Conservation (phyloP, 92 coral and sea anemone genomes). For the Palythoa heliodiscus region DNA sequence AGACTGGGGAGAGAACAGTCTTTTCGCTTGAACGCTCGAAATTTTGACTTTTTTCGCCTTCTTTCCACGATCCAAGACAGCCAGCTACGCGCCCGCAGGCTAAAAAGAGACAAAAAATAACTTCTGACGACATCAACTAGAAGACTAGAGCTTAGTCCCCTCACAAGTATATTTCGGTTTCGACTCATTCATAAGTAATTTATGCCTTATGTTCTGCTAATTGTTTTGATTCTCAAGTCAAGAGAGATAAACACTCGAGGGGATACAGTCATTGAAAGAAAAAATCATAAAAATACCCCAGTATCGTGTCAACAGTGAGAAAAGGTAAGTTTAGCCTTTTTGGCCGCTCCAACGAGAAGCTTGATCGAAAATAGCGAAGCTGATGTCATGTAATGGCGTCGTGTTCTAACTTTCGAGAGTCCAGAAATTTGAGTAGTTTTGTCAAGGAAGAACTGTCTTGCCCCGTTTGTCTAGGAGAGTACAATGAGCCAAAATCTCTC, state of each 20-base stretch:
- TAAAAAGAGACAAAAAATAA: not conserved
- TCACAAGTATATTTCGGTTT: not conserved
- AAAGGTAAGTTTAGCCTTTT: not conserved
- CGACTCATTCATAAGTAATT: constrained; percentile 5
- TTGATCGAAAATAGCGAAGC: not conserved
- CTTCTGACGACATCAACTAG: not conserved
- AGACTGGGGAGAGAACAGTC: too few species aligned
- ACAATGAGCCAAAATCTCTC: constrained; percentile 81
- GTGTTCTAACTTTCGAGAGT: not conserved
- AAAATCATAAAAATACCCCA: not conserved
- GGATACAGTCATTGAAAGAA: not conserved
- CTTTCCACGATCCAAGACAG: too few species aligned
- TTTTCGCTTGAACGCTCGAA: too few species aligned
- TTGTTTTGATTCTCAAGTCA: constrained; percentile 18
- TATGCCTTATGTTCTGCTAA: constrained; percentile 5
- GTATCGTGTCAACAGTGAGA: not conserved
- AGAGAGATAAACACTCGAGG: not conserved
- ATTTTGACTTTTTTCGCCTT: too few species aligned
- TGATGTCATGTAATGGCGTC: constrained; percentile 8
- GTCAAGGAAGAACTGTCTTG: constrained; percentile 86
- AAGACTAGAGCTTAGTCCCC: constrained; percentile 21
- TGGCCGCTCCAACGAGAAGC: not conserved
- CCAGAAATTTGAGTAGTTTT: constrained; percentile 47
- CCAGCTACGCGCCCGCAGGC: too few species aligned
- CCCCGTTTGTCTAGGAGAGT: constrained; percentile 85